Conservation (phyloP, 2,888 invertebrate genomes). For the Caradrina kadenii region DNA sequence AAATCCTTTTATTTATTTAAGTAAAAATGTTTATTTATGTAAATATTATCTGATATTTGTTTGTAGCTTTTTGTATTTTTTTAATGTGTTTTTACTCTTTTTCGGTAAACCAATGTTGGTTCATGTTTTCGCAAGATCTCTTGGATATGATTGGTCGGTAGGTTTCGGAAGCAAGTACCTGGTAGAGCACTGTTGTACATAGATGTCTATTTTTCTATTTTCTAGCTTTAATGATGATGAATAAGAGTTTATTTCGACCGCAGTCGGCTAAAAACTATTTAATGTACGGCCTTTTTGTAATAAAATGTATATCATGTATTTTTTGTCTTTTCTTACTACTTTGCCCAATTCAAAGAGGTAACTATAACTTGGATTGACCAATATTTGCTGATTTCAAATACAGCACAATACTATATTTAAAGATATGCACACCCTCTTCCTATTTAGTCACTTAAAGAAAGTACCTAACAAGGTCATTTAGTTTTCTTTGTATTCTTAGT, state of each 20-base stretch:
- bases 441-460: no score
- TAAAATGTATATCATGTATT: slow-evolving; percentile 80
- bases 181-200: slow-evolving; percentile 83
- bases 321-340: slow-evolving; percentile 29
- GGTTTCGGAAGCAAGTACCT: slow-evolving; percentile 76
- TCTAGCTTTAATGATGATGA: slow-evolving; percentile 76
- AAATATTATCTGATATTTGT: slow-evolving; percentile 24
- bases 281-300: slow-evolving; percentile 78
- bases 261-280: slow-evolving; percentile 88
- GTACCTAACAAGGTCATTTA: no score
- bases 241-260: slow-evolving; percentile 85
- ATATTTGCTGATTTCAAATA: background rate
- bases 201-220: slow-evolving; percentile 71
- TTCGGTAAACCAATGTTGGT: slow-evolving; percentile 29
- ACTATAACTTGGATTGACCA: background rate
- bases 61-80: slow-evolving; percentile 21
- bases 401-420: no score
- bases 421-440: no score
- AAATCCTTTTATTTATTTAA: slow-evolving; percentile 28
- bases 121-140: slow-evolving; percentile 77
- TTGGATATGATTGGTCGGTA: slow-evolving; percentile 58
- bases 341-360: background rate
- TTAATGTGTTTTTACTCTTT: background rate
- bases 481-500: no score
- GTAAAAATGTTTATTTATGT: slow-evolving; percentile 36